Percentiles rank a stretch among this genome's conserved stretches.
These are phyloP conservation scores for Helicoverpa zea DNA, from an alignment of 1,140 invertebrate species.

Conservation along the genomic window DNA sequence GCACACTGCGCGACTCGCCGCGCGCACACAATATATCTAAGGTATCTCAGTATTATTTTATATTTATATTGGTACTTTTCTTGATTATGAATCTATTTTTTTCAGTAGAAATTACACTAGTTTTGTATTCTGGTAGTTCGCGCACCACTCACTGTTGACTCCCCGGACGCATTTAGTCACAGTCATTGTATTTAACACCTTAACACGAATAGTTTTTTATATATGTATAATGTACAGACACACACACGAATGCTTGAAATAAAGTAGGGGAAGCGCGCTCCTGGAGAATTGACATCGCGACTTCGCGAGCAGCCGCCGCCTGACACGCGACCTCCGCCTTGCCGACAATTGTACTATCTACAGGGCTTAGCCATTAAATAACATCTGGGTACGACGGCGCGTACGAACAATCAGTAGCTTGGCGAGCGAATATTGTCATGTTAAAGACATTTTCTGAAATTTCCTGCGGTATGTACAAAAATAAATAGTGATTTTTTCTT, in stretches of 20 bases:
- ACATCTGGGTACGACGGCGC: neutral
- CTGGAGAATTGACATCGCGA: slow-evolving; percentile 79
- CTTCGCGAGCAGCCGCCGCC: slow-evolving; percentile 60
- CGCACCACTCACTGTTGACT: slow-evolving; percentile 77
- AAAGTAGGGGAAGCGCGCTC: slow-evolving; percentile 76
- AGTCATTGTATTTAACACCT: slow-evolving; percentile 79
- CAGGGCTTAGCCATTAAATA: slow-evolving; percentile 10
- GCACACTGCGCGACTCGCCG: slow-evolving; percentile 60
- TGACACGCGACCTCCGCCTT: slow-evolving; percentile 5
- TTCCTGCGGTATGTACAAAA: slow-evolving; percentile 59
- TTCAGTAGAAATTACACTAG: slow-evolving; percentile 89
- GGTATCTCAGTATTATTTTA: slow-evolving; percentile 82
- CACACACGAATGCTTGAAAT: slow-evolving; percentile 72
- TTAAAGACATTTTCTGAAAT: slow-evolving; percentile 54
- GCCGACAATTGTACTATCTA: slow-evolving; percentile 41
- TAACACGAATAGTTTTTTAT: slow-evolving; percentile 80
- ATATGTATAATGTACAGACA: slow-evolving; percentile 78
- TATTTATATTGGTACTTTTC: slow-evolving; percentile 89
- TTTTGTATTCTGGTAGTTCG: slow-evolving; percentile 74
- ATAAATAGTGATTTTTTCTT: slow-evolving; percentile 59
- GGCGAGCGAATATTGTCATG: neutral
- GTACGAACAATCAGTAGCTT: neutral
- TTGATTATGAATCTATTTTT: slow-evolving; percentile 89
- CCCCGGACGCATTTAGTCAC: slow-evolving; percentile 71
- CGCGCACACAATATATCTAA: slow-evolving; percentile 83